Evolutionary conservation across 2,797 vertebrate species (phyloP).

Genomic region (Falco berigora): DNA sequence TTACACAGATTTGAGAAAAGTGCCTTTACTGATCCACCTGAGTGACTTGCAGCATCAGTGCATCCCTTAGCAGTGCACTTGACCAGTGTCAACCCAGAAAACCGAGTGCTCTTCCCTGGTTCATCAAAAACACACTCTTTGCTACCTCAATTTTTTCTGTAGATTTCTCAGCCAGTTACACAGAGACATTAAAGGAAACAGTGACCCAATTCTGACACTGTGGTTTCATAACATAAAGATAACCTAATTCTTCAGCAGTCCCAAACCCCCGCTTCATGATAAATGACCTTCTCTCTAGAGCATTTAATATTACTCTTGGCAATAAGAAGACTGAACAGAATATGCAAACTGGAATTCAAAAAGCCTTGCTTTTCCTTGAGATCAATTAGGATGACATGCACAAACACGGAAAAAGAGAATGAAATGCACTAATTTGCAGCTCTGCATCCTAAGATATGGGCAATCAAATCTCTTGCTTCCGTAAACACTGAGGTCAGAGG

Average conservation of each 20-base stretch:
- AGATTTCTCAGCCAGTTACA: neutral
- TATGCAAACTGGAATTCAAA: neutral
- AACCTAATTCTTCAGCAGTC: slow-evolving; percentile 23
- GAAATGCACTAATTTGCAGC: neutral
- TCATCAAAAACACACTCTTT: neutral
- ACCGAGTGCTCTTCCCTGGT: neutral
- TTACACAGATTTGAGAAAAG: neutral
- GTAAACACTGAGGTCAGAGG: neutral
- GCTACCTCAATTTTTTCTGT: neutral
- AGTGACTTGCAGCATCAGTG: neutral
- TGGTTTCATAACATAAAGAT: slow-evolving; percentile 26
- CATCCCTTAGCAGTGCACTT: neutral
- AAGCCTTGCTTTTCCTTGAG: neutral
- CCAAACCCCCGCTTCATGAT: neutral
- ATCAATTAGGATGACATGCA: neutral
- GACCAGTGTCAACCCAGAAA: neutral
- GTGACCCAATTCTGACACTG: slow-evolving; percentile 23
- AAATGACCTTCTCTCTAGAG: neutral
- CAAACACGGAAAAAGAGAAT: neutral
- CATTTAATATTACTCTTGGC: neutral
- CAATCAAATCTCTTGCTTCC: neutral
- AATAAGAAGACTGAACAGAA: neutral
- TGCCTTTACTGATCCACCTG: neutral
- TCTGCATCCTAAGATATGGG: neutral
- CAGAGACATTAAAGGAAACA: neutral